These are phyloP conservation scores for Battus philenor DNA, from an alignment of 1,140 invertebrate genomes.

Conservation along the genomic window DNA sequence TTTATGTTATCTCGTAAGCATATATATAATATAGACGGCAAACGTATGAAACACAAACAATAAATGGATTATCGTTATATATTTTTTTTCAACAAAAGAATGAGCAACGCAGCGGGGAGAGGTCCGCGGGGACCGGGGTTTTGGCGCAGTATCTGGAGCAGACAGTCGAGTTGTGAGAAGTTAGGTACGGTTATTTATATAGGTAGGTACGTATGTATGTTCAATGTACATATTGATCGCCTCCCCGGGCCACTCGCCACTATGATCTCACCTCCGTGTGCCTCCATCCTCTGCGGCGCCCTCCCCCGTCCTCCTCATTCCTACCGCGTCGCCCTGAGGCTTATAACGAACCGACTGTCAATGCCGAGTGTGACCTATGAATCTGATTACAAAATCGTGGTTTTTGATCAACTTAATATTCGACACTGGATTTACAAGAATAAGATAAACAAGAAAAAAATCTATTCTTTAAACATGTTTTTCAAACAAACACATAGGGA, in stretches of 20 bases:
- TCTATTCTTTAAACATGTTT: too few species aligned
- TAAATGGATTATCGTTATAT: too few species aligned
- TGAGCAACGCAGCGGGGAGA: slow-evolving; percentile 18
- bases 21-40: too few species aligned
- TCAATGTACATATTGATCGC: slow-evolving; percentile 75
- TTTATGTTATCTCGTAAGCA: too few species aligned
- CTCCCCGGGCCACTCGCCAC: slow-evolving; percentile 70
- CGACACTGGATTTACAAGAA: too few species aligned
- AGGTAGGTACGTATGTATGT: slow-evolving; percentile 68
- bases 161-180: slow-evolving; percentile 70
- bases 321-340: slow-evolving; percentile 52
- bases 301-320: slow-evolving; percentile 37
- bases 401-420: slow-evolving; percentile 5
- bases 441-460: too few species aligned
- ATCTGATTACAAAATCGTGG: slow-evolving; percentile 15
- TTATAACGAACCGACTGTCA: slow-evolving; percentile 48
- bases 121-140: slow-evolving; percentile 33
- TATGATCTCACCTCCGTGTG: slow-evolving; percentile 74
- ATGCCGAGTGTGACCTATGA: slow-evolving; percentile 32
- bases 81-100: slow-evolving; percentile 17
- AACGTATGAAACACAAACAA: too few species aligned
- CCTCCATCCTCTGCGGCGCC: slow-evolving; percentile 66
- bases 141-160: slow-evolving; percentile 71
- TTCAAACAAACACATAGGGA: background rate
- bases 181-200: slow-evolving; percentile 68